Evolutionary conservation across 2,888 invertebrate genomes (phyloP).

Genomic region (Hirtodrosophila cameraria): DNA sequence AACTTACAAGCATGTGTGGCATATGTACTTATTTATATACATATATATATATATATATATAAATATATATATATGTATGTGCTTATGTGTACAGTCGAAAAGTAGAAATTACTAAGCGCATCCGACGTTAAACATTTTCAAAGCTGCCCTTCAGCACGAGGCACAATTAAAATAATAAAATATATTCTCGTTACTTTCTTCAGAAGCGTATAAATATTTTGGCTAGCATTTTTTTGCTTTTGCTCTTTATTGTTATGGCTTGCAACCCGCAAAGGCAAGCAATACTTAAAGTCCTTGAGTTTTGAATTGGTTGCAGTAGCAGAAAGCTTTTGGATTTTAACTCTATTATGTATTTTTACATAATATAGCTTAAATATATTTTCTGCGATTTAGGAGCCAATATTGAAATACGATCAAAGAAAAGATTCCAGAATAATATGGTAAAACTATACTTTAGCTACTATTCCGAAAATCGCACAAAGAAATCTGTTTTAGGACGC

Average conservation of each 20-base stretch:
- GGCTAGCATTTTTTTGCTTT: constrained; percentile 2
- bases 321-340: too few species aligned
- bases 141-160: constrained; percentile 5
- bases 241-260: constrained; percentile 11
- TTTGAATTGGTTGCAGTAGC: too few species aligned
- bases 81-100: constrained; percentile 11
- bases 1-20: constrained; percentile 14
- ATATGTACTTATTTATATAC: constrained; percentile 4
- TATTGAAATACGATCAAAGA: too few species aligned
- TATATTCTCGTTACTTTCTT: constrained; percentile 1
- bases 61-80: constrained; percentile 3
- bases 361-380: too few species aligned
- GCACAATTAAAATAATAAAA: constrained; percentile 35
- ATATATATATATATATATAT: constrained; percentile 1
- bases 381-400: too few species aligned
- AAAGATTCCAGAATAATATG: too few species aligned
- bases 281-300: not conserved
- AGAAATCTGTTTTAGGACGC: too few species aligned
- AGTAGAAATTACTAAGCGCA: constrained; percentile 16
- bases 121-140: constrained; percentile 19
- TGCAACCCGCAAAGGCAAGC: not conserved
- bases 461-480: too few species aligned
- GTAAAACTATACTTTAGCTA: too few species aligned
- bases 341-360: too few species aligned
- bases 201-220: constrained; percentile 2